These are phyloP conservation scores for Acanthiza pusilla DNA, from an alignment of 2,797 vertebrate species.

Conservation along the genomic window DNA sequence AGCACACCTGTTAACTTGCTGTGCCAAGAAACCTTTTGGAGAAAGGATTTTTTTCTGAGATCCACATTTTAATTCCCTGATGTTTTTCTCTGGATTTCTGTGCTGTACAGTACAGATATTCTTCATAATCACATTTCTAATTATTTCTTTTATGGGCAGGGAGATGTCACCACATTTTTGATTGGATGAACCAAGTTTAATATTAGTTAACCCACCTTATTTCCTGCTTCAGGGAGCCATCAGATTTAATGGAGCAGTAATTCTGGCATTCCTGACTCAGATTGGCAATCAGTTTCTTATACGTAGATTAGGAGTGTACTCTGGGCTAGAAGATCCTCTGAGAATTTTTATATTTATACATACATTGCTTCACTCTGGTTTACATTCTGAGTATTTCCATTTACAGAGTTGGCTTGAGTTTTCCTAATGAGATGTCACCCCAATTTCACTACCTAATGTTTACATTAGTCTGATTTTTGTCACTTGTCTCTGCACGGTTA, in stretches of 20 bases:
- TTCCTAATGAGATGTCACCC: background rate
- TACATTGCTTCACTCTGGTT: slow-evolving; percentile 20
- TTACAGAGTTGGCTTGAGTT: slow-evolving; percentile 1
- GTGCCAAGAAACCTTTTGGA: background rate
- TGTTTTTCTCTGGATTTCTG: slow-evolving; percentile 6
- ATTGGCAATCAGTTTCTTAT: slow-evolving; percentile 45
- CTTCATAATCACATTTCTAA: slow-evolving; percentile 11
- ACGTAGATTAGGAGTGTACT: slow-evolving; percentile 52
- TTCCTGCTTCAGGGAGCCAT: slow-evolving; percentile 57
- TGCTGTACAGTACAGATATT: background rate
- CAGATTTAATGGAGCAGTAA: slow-evolving; percentile 63
- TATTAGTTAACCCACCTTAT: slow-evolving; percentile 32
- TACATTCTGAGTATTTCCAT: slow-evolving; percentile 1
- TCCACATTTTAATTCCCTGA: background rate
- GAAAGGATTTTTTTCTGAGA: background rate
- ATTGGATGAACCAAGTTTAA: slow-evolving; percentile 52
- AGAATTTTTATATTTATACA: slow-evolving; percentile 43
- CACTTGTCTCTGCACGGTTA: background rate
- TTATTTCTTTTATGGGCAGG: background rate
- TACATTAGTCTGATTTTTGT: background rate
- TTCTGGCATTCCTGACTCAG: slow-evolving; percentile 21
- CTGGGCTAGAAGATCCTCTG: slow-evolving; percentile 15
- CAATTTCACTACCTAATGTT: background rate
- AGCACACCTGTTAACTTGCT: slow-evolving; percentile 1
- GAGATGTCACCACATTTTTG: slow-evolving; percentile 32